Percentiles rank a stretch among this genome's conserved stretches.
Evolutionary conservation across 2,888 invertebrate species (phyloP).

Genomic region (Calameuta pallipes): DNA sequence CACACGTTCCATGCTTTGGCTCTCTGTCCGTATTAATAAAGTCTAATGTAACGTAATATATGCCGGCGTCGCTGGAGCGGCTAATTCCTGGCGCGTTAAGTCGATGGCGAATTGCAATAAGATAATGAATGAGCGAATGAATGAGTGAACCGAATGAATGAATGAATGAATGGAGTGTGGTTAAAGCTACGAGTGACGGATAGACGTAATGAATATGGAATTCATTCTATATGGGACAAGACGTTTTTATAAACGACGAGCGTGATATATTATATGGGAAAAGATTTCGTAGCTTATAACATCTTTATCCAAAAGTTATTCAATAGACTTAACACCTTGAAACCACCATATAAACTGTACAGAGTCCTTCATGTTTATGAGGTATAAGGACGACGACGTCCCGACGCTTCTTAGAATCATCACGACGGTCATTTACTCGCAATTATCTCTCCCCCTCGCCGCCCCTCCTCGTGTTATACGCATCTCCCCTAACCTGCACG

Average conservation of each 20-base stretch:
- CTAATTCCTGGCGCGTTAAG: conserved; percentile 19
- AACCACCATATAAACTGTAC: background rate
- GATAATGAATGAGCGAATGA: conserved; percentile 10
- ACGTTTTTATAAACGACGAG: background rate
- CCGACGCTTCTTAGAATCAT: background rate
- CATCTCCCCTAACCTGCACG: background rate
- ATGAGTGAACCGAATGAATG: background rate
- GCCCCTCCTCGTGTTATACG: background rate
- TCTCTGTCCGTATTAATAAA: conserved; percentile 8
- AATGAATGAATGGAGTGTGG: background rate
- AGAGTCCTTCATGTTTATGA: background rate
- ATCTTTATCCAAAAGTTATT: background rate
- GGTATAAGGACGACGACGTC: background rate
- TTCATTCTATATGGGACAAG: background rate
- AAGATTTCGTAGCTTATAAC: background rate
- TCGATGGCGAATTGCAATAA: conserved; percentile 17
- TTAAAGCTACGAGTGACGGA: background rate
- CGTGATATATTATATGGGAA: background rate
- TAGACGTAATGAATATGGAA: background rate
- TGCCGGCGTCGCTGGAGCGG: conserved; percentile 8
- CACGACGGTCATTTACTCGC: background rate
- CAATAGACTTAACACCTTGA: background rate
- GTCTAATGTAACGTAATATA: conserved; percentile 8
- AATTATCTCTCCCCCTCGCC: background rate
- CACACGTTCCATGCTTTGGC: background rate